Base-by-base conservation (phyloP, 1,140 invertebrate species). In the Brachionus calyciflorus region DNA sequence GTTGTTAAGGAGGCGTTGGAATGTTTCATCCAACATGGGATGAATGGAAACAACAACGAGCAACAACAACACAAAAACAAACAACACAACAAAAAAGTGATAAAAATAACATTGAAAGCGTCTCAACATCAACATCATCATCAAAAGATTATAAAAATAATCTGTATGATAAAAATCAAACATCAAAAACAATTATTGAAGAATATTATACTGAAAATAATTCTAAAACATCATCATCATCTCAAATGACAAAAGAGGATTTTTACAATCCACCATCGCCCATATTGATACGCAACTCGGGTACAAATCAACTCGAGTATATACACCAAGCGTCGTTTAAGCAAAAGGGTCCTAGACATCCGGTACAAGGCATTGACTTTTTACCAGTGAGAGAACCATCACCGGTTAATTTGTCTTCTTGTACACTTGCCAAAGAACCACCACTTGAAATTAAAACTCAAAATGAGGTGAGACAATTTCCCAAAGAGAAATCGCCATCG, bases 21-120 rank as follows among this genome's bases (percentile, higher is more conserved):
- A 44, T 65, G 60, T 65, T 65, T 65, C 60, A 73, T 49, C 69
- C 69, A 17, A 73, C 69, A 21, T 73, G 69, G 69, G 69, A 73
- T 51, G 69, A 73, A 28, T 73, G 69, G 69, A 73, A 73, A 33
- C 69, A 73, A 73, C 55, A 17, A 60, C n/a, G 55, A 26, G 33
- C 28, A 60, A 37, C 19, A 33, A 17, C 51, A 44, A 6, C 28
- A 73, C 24, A 37, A 19, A 3, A 51, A 12, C 49, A 26, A 51
- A 19, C 49, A 51, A 51, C n/a, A n/a, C n/a, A n/a, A n/a, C n/a
- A 70, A 17, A 70, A 44, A 40, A 40, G 14, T 12, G 33, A 9
- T 21, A 55, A 55, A n/a, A 28, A 28, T 55, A 60, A 60, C 33
- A 26, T 33, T 33, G 55, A 60, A 37, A 60, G 55, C 55, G 55